Conservation (phyloP, 2,888 invertebrate genomes). For the Plagodis dolabraria region DNA sequence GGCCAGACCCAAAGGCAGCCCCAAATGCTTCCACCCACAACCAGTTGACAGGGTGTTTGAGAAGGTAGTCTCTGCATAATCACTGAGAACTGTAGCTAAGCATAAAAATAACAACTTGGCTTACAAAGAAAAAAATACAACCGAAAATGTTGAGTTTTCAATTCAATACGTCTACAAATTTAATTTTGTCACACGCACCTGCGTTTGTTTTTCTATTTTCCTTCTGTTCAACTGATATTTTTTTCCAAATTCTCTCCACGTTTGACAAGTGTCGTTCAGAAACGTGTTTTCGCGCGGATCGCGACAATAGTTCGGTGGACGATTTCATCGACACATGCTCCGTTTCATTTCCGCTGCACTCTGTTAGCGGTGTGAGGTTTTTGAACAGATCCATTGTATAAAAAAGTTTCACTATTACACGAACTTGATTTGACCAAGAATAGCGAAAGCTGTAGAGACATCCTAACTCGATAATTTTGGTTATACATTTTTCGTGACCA, state of each 20-base stretch:
- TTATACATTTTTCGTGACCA: no score
- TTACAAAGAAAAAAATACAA: not conserved
- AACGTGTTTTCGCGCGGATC: slow-evolving; percentile 44
- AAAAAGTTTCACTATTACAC: slow-evolving; percentile 80
- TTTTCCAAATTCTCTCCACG: slow-evolving; percentile 63
- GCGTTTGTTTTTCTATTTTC: slow-evolving; percentile 44
- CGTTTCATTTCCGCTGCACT: slow-evolving; percentile 78
- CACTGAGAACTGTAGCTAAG: no score
- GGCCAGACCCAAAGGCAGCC: no score
- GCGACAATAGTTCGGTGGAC: slow-evolving; percentile 63
- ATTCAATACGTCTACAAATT: slow-evolving; percentile 28
- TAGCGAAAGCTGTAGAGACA: slow-evolving; percentile 40
- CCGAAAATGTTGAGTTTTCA: slow-evolving; percentile 24
- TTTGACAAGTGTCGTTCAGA: slow-evolving; percentile 61
- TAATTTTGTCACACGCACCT: slow-evolving; percentile 40
- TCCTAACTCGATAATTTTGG: not conserved
- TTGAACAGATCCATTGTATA: slow-evolving; percentile 67
- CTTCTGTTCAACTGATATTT: slow-evolving; percentile 30
- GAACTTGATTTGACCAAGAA: slow-evolving; percentile 77
- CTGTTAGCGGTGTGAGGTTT: slow-evolving; percentile 65
- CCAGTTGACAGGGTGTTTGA: no score
- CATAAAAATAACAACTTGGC: no score
- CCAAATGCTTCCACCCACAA: no score
- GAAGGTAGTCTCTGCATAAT: no score
- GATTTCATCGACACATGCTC: slow-evolving; percentile 74